phyloP scores from a whole-genome alignment of 2,113 vertebrate species.

The Syrmaticus mikado region DNA sequence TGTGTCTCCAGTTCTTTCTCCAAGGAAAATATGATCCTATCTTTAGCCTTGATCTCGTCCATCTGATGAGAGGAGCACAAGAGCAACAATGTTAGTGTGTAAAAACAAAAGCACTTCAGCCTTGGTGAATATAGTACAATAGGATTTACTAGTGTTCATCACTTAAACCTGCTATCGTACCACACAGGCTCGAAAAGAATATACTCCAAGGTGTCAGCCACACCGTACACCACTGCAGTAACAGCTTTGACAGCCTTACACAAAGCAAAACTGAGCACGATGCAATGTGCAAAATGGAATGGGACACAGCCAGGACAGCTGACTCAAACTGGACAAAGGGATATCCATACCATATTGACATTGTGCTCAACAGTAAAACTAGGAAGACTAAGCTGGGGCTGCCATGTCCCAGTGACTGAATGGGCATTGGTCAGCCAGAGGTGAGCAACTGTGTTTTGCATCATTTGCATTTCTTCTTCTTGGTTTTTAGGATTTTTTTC shows the following conservation, averaged over 20 bases:
- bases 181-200: background rate
- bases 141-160: background rate
- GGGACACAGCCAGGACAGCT: background rate
- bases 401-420: too few species aligned
- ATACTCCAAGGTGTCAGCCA: background rate
- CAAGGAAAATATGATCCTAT: slow-evolving; percentile 94
- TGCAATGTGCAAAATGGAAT: background rate
- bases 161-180: background rate
- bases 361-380: background rate
- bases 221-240: background rate
- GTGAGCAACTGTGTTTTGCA: too few species aligned
- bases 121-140: background rate
- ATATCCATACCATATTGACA: background rate
- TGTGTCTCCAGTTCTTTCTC: slow-evolving; percentile 96
- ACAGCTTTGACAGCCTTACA: background rate
- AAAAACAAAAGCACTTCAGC: background rate
- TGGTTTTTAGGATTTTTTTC: background rate
- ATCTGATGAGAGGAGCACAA: slow-evolving; percentile 83
- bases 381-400: background rate
- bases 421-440: too few species aligned
- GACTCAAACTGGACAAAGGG: background rate
- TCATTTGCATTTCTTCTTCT: too few species aligned
- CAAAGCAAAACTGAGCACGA: background rate
- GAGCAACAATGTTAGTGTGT: background rate
- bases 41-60: slow-evolving; percentile 98